Evolutionary conservation across 2,888 invertebrate species (phyloP), one percentile per base, ranked within the genome.

Genomic region (Eristalis pertinax): DNA sequence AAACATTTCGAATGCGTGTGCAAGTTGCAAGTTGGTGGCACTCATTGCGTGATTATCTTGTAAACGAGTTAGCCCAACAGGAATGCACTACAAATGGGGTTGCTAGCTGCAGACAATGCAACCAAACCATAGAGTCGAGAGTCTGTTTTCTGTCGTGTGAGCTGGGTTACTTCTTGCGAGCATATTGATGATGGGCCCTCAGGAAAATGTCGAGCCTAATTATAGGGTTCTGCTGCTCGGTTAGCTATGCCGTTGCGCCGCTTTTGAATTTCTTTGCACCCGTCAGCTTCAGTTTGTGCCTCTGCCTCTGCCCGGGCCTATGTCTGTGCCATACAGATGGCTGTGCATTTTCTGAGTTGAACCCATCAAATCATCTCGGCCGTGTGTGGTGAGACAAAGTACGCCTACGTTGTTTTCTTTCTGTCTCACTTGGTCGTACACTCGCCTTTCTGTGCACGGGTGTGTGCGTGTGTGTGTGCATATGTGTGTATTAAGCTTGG

Each of bases 1-100:
- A 80, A 65, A 79, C 81, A 76, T 74, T 74, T 19, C 82, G 85
- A 76, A 79, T 83, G 89, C 88, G 87, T 87, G 83, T 86, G 83
- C 77, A 85, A 85, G 81, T 81, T 86, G 83, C 77, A 85, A 85
- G 81, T 81, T 85, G 65, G 50, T 65, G 79, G 64, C 72, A 79
- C 79, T 79, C 75, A 68, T 75, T 70, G 81, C 79, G 84, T 88
- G 89, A 88, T 89, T 84, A 88, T 89, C 89, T 89, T 88, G 81
- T 88, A 89, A 88, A 88, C 88, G 89, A 88, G 88, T 89, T 89
- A 77, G 76, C 84, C 73, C 89, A 89, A 84, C 88, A 82, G 73
- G 76, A 88, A 85, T 87, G 84, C 87, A 73, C 73, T 80, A 84
- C 87, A 87, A 84, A 84, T 84, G 68, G 78, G 41, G 74, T 50